phyloP scores from a whole-genome alignment of 2,113 vertebrate species.

The Alexandromys fortis region DNA sequence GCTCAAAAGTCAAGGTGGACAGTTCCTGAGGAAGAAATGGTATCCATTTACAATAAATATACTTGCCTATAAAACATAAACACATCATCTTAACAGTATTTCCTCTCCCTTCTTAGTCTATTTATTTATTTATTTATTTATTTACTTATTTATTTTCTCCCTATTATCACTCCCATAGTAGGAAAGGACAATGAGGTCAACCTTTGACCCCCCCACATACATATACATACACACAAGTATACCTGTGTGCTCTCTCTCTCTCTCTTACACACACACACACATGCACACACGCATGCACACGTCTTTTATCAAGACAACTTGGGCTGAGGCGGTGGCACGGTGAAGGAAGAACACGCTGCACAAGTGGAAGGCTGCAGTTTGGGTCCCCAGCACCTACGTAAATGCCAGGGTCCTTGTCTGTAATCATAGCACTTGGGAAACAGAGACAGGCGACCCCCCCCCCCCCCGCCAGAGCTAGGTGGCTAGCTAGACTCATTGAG shows the following conservation, averaged over 20 bases:
- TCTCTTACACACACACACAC: not conserved
- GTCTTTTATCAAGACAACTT: not conserved
- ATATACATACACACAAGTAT: not conserved
- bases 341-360: not conserved
- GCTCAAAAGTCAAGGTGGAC: not conserved
- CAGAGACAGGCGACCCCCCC: not conserved
- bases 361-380: not conserved
- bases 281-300: not conserved
- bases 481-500: not conserved
- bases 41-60: too few species aligned
- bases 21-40: not conserved
- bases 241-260: not conserved
- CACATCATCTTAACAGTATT: not conserved
- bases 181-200: not conserved
- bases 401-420: not conserved
- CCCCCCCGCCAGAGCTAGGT: not conserved
- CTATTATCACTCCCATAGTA: not conserved
- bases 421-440: too few species aligned
- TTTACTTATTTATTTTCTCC: too few species aligned
- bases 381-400: not conserved
- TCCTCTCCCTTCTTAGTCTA: not conserved
- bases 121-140: too few species aligned
- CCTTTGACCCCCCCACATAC: not conserved
- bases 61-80: not conserved
- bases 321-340: not conserved